Conservation (phyloP, 1,140 invertebrate species). For the Bradynema listronoti region DNA sequence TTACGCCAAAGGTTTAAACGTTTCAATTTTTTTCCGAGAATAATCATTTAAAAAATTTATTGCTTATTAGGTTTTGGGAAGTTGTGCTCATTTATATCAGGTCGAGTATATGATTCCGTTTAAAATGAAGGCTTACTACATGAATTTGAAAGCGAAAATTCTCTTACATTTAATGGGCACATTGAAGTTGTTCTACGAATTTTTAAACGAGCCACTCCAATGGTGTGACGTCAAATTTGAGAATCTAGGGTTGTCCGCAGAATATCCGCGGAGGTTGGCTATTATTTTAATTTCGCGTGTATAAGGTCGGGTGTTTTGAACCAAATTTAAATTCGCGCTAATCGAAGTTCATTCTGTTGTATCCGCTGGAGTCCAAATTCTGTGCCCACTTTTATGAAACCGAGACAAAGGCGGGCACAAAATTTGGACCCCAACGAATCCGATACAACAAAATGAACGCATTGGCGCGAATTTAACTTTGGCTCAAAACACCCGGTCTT, state of each 20-base stretch:
- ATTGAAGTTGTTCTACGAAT: constrained; percentile 56
- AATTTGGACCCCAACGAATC: no score
- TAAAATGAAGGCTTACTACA: constrained; percentile 49
- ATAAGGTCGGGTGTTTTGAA: no score
- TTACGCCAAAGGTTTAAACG: constrained; percentile 49
- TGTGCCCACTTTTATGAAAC: no score
- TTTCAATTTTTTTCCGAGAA: constrained; percentile 2
- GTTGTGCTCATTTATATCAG: constrained; percentile 54
- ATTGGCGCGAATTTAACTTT: no score
- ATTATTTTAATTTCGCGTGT: background rate
- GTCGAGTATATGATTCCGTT: constrained; percentile 51
- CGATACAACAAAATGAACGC: no score
- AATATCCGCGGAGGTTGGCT: constrained; percentile 53
- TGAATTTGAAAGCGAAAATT: constrained; percentile 53
- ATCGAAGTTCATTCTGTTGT: no score
- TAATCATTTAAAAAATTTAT: background rate
- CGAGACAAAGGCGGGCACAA: no score
- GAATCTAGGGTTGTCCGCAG: constrained; percentile 53
- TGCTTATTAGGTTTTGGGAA: constrained; percentile 41
- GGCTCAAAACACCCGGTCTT: no score
- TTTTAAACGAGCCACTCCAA: constrained; percentile 56
- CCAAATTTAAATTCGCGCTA: no score
- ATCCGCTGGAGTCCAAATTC: no score
- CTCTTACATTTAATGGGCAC: constrained; percentile 57
- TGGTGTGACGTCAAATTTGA: constrained; percentile 58